Evolutionary conservation across 2,113 vertebrate species (phyloP).

Genomic region (Lophochroa leadbeateri): DNA sequence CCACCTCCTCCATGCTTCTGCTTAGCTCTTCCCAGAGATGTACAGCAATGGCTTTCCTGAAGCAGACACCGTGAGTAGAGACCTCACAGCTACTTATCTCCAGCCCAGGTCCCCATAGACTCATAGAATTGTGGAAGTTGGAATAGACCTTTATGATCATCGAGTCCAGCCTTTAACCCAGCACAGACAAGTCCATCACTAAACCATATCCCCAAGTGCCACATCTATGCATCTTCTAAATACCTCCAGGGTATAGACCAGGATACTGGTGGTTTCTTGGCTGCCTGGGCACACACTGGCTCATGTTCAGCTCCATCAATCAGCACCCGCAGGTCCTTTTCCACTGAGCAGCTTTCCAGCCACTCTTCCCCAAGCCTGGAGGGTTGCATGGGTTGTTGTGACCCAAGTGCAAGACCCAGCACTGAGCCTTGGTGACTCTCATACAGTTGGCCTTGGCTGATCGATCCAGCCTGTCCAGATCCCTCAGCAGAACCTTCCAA

Average conservation of each 20-base stretch:
- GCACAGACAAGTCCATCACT: background rate
- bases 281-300: background rate
- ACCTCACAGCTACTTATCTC: background rate
- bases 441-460: background rate
- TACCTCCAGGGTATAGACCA: background rate
- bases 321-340: background rate
- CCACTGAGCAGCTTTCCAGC: background rate
- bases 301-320: background rate
- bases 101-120: background rate
- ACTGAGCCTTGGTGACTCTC: background rate
- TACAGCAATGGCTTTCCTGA: background rate
- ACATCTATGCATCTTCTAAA: background rate
- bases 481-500: background rate
- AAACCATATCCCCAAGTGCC: background rate
- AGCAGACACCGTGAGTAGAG: background rate
- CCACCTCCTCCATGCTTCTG: background rate
- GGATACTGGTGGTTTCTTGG: background rate
- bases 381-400: background rate
- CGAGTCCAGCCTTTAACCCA: background rate
- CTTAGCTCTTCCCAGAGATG: background rate
- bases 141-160: background rate
- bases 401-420: background rate
- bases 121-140: background rate
- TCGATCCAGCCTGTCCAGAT: background rate
- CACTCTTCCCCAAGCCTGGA: background rate